Conservation (phyloP, 1,140 invertebrate genomes). For the Pararge aegeria region DNA sequence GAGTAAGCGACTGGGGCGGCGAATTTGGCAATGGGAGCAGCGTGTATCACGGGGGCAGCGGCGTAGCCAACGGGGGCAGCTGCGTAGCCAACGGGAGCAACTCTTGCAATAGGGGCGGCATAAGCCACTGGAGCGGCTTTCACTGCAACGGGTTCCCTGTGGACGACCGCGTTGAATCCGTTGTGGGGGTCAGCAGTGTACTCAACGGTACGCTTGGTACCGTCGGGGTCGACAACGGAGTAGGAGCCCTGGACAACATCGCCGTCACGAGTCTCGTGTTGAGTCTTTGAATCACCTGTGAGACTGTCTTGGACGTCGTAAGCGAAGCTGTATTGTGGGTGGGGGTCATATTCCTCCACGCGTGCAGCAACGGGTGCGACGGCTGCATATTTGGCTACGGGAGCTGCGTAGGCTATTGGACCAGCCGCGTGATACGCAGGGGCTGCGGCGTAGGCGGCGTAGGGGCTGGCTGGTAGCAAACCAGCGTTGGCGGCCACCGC, state of each 20-base stretch:
- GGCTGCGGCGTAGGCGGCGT: constrained; percentile 12
- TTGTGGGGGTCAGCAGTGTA: constrained; percentile 81
- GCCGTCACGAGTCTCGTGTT: constrained; percentile 83
- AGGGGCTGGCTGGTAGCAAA: constrained; percentile 41
- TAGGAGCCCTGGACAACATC: constrained; percentile 83
- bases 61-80: constrained; percentile 26
- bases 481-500: constrained; percentile 59
- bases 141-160: constrained; percentile 51
- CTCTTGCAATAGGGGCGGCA: constrained; percentile 26
- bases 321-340: constrained; percentile 82
- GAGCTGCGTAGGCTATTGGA: constrained; percentile 35
- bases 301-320: constrained; percentile 83
- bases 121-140: constrained; percentile 27
- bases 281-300: constrained; percentile 84
- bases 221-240: constrained; percentile 84
- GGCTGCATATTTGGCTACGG: constrained; percentile 31
- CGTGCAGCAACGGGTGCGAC: constrained; percentile 31
- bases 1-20: constrained; percentile 53
- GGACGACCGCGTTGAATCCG: constrained; percentile 79
- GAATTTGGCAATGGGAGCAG: constrained; percentile 28
- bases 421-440: constrained; percentile 53
- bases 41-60: constrained; percentile 21
- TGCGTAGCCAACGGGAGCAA: constrained; percentile 25
- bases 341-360: constrained; percentile 61
- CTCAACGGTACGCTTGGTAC: constrained; percentile 83